phyloP scores from a whole-genome alignment of 2,888 invertebrate species.

The Carterocephalus palaemon region DNA sequence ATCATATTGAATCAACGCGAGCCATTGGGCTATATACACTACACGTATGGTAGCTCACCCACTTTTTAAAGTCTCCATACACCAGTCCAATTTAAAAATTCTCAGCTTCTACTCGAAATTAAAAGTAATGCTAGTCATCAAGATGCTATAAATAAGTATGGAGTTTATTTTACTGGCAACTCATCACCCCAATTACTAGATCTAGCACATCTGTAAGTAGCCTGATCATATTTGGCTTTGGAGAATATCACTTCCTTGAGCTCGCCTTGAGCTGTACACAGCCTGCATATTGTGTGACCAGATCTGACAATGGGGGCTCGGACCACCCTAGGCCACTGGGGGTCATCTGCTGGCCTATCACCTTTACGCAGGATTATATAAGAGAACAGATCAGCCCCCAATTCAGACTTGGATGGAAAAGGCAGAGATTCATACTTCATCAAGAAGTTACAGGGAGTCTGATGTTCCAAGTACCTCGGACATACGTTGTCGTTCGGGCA shows the following conservation, averaged over 20 bases:
- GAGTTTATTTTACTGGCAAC: constrained; percentile 83
- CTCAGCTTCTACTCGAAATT: too few relatives aligned
- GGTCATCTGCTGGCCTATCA: constrained; percentile 61
- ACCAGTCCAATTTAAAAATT: too few relatives aligned
- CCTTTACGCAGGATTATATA: constrained; percentile 92
- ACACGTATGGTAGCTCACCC: too few relatives aligned
- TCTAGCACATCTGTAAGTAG: constrained; percentile 85
- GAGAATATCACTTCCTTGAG: constrained; percentile 88
- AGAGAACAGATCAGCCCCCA: constrained; percentile 81
- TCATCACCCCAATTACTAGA: constrained; percentile 88
- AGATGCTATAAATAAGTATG: not conserved
- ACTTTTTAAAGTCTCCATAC: too few relatives aligned
- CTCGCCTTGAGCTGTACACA: constrained; percentile 87
- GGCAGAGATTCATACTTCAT: constrained; percentile 80
- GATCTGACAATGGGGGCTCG: constrained; percentile 83
- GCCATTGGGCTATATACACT: too few relatives aligned
- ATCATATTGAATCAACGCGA: too few relatives aligned
- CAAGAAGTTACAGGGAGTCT: constrained; percentile 89
- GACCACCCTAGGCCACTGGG: constrained; percentile 89
- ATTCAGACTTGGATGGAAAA: constrained; percentile 60
- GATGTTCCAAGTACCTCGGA: constrained; percentile 82
- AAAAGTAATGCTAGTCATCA: not conserved
- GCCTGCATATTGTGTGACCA: constrained; percentile 85
- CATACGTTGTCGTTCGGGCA: constrained; percentile 91
- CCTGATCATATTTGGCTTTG: constrained; percentile 86